These are phyloP conservation scores for Orientallactaga bullata DNA, from an alignment of 2,113 vertebrate genomes.

Conservation along the genomic window DNA sequence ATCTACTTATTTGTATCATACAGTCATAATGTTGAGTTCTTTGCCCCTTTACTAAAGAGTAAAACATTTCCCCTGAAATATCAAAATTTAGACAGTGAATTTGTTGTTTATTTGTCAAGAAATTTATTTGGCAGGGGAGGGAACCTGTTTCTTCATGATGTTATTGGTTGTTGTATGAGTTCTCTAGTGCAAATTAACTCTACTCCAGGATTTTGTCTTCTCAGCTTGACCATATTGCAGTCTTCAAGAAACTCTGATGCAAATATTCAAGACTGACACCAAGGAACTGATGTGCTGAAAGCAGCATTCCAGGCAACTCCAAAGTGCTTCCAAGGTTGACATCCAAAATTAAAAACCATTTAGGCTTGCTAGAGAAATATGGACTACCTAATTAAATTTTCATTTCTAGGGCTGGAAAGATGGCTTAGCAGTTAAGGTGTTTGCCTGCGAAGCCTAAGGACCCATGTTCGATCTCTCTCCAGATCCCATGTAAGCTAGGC, in stretches of 20 bases:
- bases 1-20: neutral
- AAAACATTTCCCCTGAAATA: slow-evolving; percentile 9
- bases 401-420: too few relatives aligned
- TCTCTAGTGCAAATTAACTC: neutral
- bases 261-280: neutral
- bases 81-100: neutral
- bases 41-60: neutral
- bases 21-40: neutral
- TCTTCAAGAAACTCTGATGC: neutral
- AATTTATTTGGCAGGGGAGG: neutral
- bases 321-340: neutral
- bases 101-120: slow-evolving; percentile 6
- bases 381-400: neutral
- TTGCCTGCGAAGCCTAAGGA: too few relatives aligned
- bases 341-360: neutral
- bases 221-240: neutral
- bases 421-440: too few relatives aligned
- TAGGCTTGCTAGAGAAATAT: neutral
- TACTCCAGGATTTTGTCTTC: neutral
- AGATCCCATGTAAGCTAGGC: too few relatives aligned
- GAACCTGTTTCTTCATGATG: too few relatives aligned
- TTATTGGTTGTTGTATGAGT: too few relatives aligned
- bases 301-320: neutral
- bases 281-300: neutral
- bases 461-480: too few relatives aligned